Conservation (phyloP, 2,113 vertebrate genomes). For the Penelope pileata region DNA sequence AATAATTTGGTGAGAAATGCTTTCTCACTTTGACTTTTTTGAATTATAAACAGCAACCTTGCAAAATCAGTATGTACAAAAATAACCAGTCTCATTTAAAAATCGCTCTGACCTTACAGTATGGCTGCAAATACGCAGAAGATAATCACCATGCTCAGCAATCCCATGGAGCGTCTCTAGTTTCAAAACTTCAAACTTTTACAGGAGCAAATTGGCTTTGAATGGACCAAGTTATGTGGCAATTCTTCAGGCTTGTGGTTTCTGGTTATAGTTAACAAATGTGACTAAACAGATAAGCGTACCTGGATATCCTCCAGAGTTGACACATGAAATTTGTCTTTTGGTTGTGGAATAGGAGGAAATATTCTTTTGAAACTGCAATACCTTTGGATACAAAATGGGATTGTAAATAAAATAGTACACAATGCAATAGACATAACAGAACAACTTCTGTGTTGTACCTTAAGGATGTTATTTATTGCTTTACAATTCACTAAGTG, state of each 20-base stretch:
- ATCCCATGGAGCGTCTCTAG: background rate
- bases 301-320: constrained; percentile 27
- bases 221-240: background rate
- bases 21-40: background rate
- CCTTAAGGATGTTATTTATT: background rate
- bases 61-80: background rate
- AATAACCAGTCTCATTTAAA: accelerated
- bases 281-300: background rate
- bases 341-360: constrained; percentile 51
- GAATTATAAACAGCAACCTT: background rate
- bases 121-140: accelerated
- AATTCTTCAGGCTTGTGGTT: background rate
- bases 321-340: background rate
- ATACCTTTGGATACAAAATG: background rate
- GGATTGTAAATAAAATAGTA: background rate
- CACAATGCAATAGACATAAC: background rate
- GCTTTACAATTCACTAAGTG: background rate
- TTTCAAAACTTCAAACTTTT: background rate
- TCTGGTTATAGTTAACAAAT: background rate
- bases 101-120: background rate
- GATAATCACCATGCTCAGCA: background rate
- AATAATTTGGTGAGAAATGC: background rate
- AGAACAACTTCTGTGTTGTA: background rate
- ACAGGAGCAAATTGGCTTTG: background rate
- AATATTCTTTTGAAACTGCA: background rate